A percentile compares a stretch with the other conserved stretches of the same genome.
Conservation (phyloP, 2,113 vertebrate genomes). For the Malurus melanocephalus region DNA sequence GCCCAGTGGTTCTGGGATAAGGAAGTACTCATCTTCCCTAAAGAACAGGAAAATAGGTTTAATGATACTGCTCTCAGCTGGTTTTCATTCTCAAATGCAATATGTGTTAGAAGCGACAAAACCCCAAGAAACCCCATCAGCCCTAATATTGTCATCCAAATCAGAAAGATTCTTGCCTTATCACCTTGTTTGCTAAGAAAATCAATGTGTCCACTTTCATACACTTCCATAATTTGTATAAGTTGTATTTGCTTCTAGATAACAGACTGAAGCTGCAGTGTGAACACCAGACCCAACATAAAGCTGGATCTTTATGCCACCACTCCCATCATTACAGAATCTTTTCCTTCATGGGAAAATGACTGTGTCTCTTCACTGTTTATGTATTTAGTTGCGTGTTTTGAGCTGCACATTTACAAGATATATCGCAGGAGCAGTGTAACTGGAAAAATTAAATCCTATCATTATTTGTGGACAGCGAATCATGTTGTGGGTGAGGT, state of each 20-base stretch:
- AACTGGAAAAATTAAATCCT: background rate
- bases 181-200: background rate
- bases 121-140: background rate
- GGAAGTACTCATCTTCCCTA: background rate
- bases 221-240: background rate
- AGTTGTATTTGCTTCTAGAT: background rate
- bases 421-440: background rate
- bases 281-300: background rate
- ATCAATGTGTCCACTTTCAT: background rate
- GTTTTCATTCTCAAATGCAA: background rate
- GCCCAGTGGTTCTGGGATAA: background rate
- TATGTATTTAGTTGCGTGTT: rapidly evolving
- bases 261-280: background rate
- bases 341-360: background rate
- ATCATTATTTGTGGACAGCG: background rate
- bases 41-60: background rate
- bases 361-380: background rate
- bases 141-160: background rate
- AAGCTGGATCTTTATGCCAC: background rate
- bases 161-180: background rate
- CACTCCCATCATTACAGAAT: background rate
- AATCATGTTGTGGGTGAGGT: background rate
- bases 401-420: background rate
- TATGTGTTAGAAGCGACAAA: background rate
- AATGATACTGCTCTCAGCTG: background rate